Conservation (phyloP, 2,888 invertebrate species). For the Allacma fusca region DNA sequence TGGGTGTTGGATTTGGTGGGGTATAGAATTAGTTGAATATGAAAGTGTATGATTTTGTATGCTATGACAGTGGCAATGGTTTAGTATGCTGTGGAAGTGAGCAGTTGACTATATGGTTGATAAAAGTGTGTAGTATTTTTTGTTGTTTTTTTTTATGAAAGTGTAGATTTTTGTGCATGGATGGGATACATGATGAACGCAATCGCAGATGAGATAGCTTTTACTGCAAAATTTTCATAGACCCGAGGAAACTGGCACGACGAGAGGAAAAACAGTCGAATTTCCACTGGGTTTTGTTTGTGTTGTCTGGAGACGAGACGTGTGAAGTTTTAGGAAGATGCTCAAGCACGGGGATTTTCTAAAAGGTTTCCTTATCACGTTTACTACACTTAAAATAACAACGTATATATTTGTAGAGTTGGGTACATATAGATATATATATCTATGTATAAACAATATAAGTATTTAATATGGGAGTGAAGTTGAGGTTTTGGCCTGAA, state of each 20-base stretch:
- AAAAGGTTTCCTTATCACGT: conserved; percentile 12
- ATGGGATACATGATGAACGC: background rate
- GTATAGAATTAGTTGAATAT: too few relatives aligned
- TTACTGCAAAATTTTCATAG: conserved; percentile 6
- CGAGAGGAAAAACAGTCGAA: background rate
- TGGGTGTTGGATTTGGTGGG: too few relatives aligned
- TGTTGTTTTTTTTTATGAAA: background rate
- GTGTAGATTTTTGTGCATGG: background rate
- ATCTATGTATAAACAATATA: too few relatives aligned
- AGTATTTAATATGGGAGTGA: too few relatives aligned
- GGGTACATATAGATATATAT: too few relatives aligned
- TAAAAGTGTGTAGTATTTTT: too few relatives aligned
- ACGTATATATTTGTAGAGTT: background rate
- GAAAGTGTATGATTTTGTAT: too few relatives aligned
- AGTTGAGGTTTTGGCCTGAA: too few relatives aligned
- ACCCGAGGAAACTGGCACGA: background rate
- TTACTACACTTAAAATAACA: background rate
- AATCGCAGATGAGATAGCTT: conserved; percentile 2
- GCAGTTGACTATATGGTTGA: too few relatives aligned
- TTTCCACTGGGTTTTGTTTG: background rate
- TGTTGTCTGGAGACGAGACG: background rate
- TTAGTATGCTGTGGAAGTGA: too few relatives aligned
- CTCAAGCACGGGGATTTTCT: background rate
- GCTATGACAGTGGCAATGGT: too few relatives aligned
- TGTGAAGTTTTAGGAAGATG: background rate